These are phyloP conservation scores for Luperina nickerlii DNA, from an alignment of 2,888 invertebrate genomes.

Conservation along the genomic window DNA sequence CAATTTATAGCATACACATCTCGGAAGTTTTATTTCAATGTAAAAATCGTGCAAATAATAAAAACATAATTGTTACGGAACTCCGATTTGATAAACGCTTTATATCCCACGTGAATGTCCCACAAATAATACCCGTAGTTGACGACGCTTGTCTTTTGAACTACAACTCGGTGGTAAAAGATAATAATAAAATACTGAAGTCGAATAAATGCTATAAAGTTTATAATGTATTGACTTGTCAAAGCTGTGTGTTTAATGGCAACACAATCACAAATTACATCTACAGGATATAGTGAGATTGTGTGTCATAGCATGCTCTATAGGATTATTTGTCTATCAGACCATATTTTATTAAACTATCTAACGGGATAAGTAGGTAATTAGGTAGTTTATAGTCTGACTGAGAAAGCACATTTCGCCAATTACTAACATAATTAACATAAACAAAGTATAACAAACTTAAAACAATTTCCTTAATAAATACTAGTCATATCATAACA, in stretches of 20 bases:
- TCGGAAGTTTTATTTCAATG: neutral
- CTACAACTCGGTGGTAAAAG: constrained; percentile 54
- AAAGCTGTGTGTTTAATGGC: neutral
- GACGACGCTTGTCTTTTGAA: constrained; percentile 41
- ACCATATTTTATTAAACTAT: constrained; percentile 16
- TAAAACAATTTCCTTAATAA: constrained; percentile 53
- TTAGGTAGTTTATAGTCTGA: constrained; percentile 12
- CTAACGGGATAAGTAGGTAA: constrained; percentile 26
- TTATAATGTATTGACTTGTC: neutral
- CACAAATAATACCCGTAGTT: constrained; percentile 51
- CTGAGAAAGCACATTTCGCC: constrained; percentile 27
- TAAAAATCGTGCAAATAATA: neutral
- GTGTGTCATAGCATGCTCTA: neutral
- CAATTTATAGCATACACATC: neutral
- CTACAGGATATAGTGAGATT: neutral
- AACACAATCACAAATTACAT: neutral
- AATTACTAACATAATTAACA: constrained; percentile 46
- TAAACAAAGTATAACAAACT: constrained; percentile 57
- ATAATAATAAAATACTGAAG: constrained; percentile 62
- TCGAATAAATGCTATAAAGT: constrained; percentile 35
- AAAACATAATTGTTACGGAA: neutral
- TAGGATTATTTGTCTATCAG: constrained; percentile 20
- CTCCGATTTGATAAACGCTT: neutral
- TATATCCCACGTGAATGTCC: constrained; percentile 20
- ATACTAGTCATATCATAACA: constrained; percentile 59